Conservation (phyloP, 2,113 vertebrate genomes). For the Sphaerodactylus townsendi region DNA sequence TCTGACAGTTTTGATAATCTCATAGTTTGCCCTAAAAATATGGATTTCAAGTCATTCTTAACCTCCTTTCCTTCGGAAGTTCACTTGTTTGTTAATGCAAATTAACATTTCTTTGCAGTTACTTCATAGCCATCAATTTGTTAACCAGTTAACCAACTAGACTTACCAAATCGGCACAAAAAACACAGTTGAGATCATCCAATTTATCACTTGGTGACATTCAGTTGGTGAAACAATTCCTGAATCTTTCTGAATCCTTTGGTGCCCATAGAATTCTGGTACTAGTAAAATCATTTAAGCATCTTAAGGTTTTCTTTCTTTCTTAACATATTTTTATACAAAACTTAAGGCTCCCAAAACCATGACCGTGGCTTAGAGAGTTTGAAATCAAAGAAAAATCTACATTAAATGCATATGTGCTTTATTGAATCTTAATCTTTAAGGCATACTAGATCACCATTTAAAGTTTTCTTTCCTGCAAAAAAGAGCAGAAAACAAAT, state of each 20-base stretch:
- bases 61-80: too few species aligned
- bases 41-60: too few species aligned
- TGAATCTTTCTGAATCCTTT: neutral
- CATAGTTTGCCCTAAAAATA: neutral
- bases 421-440: neutral
- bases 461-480: neutral
- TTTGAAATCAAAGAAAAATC: neutral
- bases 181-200: too few species aligned
- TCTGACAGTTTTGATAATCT: neutral
- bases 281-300: neutral
- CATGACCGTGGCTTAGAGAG: neutral
- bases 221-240: neutral
- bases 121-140: too few species aligned
- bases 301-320: too few species aligned
- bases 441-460: neutral
- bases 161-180: too few species aligned
- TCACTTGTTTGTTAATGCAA: too few species aligned
- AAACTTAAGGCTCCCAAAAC: neutral
- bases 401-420: neutral
- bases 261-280: neutral
- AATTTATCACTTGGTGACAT: too few species aligned
- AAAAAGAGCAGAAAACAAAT: neutral
- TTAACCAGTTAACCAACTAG: too few species aligned
- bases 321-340: too few species aligned
- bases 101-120: too few species aligned